Conservation (phyloP, 1,140 invertebrate species). For the Chionoecetes opilio region DNA sequence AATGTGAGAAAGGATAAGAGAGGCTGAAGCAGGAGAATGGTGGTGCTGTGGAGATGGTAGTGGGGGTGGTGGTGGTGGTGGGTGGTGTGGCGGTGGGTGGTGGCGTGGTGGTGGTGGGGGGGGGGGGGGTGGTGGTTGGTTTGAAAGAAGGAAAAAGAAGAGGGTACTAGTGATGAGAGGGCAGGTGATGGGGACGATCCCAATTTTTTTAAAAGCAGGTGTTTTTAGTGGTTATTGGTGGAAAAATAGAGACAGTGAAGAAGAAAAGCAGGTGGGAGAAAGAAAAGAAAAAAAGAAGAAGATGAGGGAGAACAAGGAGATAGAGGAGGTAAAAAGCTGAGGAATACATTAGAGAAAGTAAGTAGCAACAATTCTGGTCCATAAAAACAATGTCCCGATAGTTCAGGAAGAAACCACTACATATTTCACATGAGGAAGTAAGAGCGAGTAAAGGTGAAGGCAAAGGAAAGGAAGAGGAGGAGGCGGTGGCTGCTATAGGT, state of each 20-base stretch:
- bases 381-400: too few relatives aligned
- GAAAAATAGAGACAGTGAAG: not conserved
- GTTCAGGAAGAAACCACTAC: too few relatives aligned
- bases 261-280: too few relatives aligned
- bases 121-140: not conserved
- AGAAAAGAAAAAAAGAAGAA: too few relatives aligned
- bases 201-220: conserved; percentile 8
- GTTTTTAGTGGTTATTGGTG: not conserved
- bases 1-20: too few relatives aligned
- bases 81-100: not conserved
- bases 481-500: too few relatives aligned
- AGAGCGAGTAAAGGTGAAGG: too few relatives aligned
- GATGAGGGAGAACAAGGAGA: not conserved
- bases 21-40: too few relatives aligned
- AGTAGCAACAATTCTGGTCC: too few relatives aligned
- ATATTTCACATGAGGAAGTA: too few relatives aligned
- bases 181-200: not conserved
- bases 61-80: not conserved
- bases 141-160: not conserved
- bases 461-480: too few relatives aligned
- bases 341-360: conserved; percentile 33
- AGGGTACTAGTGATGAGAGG: not conserved
- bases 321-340: not conserved
- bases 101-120: not conserved
- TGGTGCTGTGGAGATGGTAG: not conserved